Conservation (phyloP, 2,797 vertebrate species). For the Cynopterus sphinx region DNA sequence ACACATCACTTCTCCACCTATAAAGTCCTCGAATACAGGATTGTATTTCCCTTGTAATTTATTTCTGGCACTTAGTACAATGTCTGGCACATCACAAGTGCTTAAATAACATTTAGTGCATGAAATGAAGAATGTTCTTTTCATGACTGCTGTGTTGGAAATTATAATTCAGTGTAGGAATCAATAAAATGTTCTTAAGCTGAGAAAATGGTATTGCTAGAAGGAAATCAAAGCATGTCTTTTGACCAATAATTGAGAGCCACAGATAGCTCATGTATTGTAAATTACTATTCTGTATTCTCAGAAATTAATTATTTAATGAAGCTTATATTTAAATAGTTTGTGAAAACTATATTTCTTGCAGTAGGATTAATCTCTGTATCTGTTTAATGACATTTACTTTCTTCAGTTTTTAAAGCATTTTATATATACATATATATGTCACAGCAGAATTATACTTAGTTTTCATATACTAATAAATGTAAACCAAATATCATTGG, state of each 20-base stretch:
- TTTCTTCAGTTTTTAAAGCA: not conserved
- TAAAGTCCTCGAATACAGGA: not conserved
- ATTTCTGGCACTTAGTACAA: not conserved
- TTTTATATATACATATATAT: not conserved
- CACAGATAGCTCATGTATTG: not conserved
- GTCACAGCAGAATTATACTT: slow-evolving; percentile 5
- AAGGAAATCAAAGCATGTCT: not conserved
- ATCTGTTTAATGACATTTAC: not conserved
- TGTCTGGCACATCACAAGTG: not conserved
- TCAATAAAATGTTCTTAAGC: slow-evolving; percentile 8
- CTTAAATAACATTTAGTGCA: not conserved
- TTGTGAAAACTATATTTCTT: not conserved
- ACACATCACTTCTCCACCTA: not conserved
- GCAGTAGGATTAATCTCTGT: not conserved
- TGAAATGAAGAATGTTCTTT: slow-evolving; percentile 6
- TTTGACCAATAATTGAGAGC: slow-evolving; percentile 19
- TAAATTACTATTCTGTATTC: not conserved
- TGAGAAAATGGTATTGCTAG: not conserved
- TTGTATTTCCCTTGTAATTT: not conserved
- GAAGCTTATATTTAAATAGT: slow-evolving; percentile 8
- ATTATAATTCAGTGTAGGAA: not conserved
- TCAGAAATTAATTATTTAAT: slow-evolving; percentile 42
- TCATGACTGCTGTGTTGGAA: not conserved
- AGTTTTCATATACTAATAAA: slow-evolving; percentile 21
- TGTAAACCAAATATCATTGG: not conserved